phyloP scores from a whole-genome alignment of 1,140 invertebrate species.

The Zaprionus tsacasi region DNA sequence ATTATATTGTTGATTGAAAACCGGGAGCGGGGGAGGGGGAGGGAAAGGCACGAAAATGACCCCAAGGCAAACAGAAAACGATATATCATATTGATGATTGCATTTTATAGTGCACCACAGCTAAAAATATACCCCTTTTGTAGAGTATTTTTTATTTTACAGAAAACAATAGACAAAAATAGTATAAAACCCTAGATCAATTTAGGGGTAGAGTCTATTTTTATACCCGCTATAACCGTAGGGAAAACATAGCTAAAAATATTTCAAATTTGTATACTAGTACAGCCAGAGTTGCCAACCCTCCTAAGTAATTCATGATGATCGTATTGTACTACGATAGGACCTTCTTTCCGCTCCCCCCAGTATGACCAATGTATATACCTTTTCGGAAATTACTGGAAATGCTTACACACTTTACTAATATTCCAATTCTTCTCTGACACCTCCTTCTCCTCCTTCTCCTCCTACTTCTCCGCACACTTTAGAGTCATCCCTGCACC shows the following conservation, averaged over 20 bases:
- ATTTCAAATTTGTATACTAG: too few species aligned
- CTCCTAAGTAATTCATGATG: neutral
- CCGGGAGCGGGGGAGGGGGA: too few species aligned
- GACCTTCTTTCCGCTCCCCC: neutral
- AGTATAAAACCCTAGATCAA: too few species aligned
- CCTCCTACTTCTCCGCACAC: neutral
- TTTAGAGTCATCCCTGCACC: slow-evolving; percentile 79
- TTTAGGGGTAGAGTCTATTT: too few species aligned
- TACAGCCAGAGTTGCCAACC: too few species aligned
- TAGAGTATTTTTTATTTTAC: too few species aligned
- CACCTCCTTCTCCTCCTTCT: neutral
- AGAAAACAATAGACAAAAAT: too few species aligned
- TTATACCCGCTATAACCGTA: too few species aligned
- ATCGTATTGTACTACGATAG: neutral
- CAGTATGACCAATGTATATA: neutral
- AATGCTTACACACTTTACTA: neutral
- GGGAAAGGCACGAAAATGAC: slow-evolving; percentile 4
- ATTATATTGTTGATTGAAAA: slow-evolving; percentile 27
- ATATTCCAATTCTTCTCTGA: neutral
- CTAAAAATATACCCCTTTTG: neutral
- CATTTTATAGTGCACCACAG: neutral
- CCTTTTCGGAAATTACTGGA: neutral
- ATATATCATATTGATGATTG: neutral
- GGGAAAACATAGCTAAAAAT: too few species aligned
- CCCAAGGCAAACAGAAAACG: neutral